A percentile compares a stretch with the other conserved stretches of the same genome.
These are phyloP conservation scores for Endotricha flammealis DNA, from an alignment of 2,888 invertebrate genomes.

Conservation along the genomic window DNA sequence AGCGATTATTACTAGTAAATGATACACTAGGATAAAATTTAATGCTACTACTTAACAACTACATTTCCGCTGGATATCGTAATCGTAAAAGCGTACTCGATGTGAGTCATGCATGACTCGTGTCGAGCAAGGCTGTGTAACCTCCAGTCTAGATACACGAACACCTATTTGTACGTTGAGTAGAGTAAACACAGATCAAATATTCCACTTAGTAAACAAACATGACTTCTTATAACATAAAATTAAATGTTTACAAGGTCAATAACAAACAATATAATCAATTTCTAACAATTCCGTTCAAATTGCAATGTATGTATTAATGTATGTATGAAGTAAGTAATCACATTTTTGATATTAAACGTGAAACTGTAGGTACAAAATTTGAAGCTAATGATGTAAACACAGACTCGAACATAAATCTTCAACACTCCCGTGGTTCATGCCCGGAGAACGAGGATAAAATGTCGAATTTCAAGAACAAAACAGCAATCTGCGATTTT, in stretches of 20 bases:
- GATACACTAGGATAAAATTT: constrained; percentile 10
- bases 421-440: too few species aligned
- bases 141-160: constrained; percentile 31
- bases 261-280: too few species aligned
- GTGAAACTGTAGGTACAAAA: too few species aligned
- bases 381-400: too few species aligned
- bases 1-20: constrained; percentile 12
- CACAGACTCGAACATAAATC: too few species aligned
- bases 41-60: constrained; percentile 9
- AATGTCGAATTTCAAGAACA: constrained; percentile 34
- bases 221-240: not conserved
- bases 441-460: too few species aligned
- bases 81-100: constrained; percentile 41
- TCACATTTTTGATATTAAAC: too few species aligned
- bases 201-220: constrained; percentile 7
- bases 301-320: too few species aligned
- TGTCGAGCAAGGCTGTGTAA: constrained; percentile 34
- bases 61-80: constrained; percentile 49
- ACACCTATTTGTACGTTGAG: not conserved
- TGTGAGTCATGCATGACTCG: constrained; percentile 53
- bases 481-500: constrained; percentile 30
- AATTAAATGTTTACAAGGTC: too few species aligned
- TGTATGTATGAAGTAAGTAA: too few species aligned
- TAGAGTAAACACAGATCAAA: constrained; percentile 3
- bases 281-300: too few species aligned